Conservation (phyloP, 2,113 vertebrate genomes). For the Notiomystis cincta region DNA sequence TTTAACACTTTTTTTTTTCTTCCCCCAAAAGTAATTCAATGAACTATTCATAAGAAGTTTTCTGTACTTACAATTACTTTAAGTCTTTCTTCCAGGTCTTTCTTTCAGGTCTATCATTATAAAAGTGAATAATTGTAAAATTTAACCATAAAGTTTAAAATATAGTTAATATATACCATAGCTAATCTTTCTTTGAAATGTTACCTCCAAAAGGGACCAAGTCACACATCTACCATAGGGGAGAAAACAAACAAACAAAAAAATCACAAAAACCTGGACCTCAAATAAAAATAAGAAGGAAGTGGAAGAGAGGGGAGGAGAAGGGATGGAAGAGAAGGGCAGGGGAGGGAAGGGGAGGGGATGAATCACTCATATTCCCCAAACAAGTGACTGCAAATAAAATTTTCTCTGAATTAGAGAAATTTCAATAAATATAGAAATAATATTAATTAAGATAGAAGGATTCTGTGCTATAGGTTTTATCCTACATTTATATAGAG, state of each 20-base stretch:
- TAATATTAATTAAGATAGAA: background rate
- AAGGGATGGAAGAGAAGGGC: too few relatives aligned
- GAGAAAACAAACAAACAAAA: background rate
- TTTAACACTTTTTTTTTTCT: background rate
- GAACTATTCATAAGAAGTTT: background rate
- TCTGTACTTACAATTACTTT: background rate
- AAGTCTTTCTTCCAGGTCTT: background rate
- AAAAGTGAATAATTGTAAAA: background rate
- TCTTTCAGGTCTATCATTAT: background rate
- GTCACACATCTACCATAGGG: background rate
- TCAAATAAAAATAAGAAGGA: background rate
- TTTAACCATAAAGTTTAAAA: background rate
- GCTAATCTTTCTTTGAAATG: background rate
- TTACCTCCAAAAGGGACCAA: background rate
- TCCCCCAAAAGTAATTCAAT: background rate
- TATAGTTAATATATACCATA: background rate
- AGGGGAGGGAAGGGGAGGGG: background rate
- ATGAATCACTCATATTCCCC: background rate
- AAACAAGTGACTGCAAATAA: background rate
- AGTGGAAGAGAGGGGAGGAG: fast-evolving
- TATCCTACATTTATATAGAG: background rate
- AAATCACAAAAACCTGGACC: background rate
- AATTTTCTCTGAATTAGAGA: background rate
- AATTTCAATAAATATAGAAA: background rate
- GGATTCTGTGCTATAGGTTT: background rate